Conservation (phyloP, 2,888 invertebrate species). For the Nycteola revayana region DNA sequence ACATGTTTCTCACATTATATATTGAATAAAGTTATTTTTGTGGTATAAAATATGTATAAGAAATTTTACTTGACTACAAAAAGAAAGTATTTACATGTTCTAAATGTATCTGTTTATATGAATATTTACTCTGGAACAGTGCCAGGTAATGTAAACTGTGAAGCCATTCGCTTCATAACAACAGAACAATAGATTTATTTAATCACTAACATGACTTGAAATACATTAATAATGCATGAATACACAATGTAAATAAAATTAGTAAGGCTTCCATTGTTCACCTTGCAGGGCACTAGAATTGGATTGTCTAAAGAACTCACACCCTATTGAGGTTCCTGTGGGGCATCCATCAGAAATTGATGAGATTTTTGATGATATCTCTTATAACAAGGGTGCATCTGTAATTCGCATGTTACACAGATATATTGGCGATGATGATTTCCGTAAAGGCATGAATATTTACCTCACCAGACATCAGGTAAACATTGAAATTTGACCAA, state of each 20-base stretch:
- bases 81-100: too few species aligned
- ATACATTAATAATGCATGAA: conserved; percentile 12
- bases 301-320: conserved; percentile 94
- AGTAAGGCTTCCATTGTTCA: conserved; percentile 9
- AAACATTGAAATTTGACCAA: too few species aligned
- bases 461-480: conserved; percentile 92
- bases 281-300: conserved; percentile 88
- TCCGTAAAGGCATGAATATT: conserved; percentile 94
- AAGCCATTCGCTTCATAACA: conserved; percentile 32
- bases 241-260: not conserved
- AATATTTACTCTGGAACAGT: conserved; percentile 30
- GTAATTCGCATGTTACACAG: conserved; percentile 97
- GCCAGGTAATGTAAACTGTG: conserved; percentile 34
- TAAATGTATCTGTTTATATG: too few species aligned
- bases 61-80: too few species aligned
- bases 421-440: conserved; percentile 96
- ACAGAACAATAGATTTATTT: conserved; percentile 32
- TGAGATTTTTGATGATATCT: conserved; percentile 98
- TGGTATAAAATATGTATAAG: too few species aligned
- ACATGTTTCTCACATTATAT: too few species aligned
- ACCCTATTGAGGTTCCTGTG: conserved; percentile 98
- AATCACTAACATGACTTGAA: conserved; percentile 12
- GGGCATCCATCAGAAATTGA: conserved; percentile 97
- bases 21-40: conserved; percentile 5
- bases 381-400: conserved; percentile 97